Conservation (phyloP, 2,888 invertebrate genomes). For the Tetranychus piercei region DNA sequence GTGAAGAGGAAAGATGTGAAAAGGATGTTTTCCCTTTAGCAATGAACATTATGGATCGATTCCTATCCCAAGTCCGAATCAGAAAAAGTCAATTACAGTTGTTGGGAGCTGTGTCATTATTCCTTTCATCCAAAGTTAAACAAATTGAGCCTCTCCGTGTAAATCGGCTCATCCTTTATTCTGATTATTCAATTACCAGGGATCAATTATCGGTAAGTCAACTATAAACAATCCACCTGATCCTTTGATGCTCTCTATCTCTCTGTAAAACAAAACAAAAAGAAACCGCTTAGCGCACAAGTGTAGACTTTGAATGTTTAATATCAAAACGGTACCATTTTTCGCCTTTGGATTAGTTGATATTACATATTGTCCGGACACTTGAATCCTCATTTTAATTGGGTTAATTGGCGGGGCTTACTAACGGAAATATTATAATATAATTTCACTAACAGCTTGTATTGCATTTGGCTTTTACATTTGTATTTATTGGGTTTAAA, state of each 20-base stretch:
- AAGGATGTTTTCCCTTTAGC: slow-evolving; percentile 83
- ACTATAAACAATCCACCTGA: background rate
- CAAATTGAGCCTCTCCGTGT: slow-evolving; percentile 52
- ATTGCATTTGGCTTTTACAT: too few relatives aligned
- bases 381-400: too few relatives aligned
- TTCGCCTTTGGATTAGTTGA: background rate
- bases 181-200: slow-evolving; percentile 73
- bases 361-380: too few relatives aligned
- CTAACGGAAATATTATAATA: too few relatives aligned
- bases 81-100: slow-evolving; percentile 72
- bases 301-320: background rate
- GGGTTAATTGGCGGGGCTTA: too few relatives aligned
- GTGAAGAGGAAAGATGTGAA: slow-evolving; percentile 77
- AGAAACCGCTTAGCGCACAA: background rate
- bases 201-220: slow-evolving; percentile 72
- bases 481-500: too few relatives aligned
- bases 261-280: too few relatives aligned
- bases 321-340: background rate
- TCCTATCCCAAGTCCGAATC: slow-evolving; percentile 63
- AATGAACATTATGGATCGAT: slow-evolving; percentile 79
- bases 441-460: too few relatives aligned
- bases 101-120: slow-evolving; percentile 71
- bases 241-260: background rate
- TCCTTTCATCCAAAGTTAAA: slow-evolving; percentile 77
- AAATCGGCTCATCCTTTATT: slow-evolving; percentile 69